These are phyloP conservation scores for Monarcha castaneiventris DNA, from an alignment of 2,113 vertebrate genomes.

Conservation along the genomic window DNA sequence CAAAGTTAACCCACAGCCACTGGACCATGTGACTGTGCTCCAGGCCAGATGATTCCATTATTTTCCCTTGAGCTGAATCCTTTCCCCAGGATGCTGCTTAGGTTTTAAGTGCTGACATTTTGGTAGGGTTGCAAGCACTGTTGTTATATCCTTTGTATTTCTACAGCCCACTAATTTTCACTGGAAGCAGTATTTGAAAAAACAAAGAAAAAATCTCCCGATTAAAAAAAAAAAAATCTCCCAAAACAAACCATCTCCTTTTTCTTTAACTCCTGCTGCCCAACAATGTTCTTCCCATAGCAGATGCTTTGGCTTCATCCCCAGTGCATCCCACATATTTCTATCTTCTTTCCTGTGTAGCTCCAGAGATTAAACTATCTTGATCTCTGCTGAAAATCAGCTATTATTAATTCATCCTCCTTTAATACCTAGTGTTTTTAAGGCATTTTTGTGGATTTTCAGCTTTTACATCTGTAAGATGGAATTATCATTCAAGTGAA, in stretches of 20 bases:
- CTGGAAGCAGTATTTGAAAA: background rate
- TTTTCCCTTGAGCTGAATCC: background rate
- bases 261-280: background rate
- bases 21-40: background rate
- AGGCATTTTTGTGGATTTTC: constrained; percentile 12
- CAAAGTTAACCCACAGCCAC: background rate
- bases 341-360: constrained; percentile 3
- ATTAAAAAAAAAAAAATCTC: background rate
- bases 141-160: background rate
- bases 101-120: background rate
- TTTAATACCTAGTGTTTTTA: background rate
- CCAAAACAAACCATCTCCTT: background rate
- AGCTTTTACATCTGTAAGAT: background rate
- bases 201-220: background rate
- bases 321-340: background rate
- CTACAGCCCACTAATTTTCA: background rate
- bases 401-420: constrained; percentile 23
- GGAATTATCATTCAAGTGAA: background rate
- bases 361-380: constrained; percentile 29
- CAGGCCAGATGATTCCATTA: background rate
- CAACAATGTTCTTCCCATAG: background rate
- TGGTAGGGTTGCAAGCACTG: background rate
- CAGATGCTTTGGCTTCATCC: constrained; percentile 27
- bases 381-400: constrained; percentile 8
- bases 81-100: background rate